phyloP scores from a whole-genome alignment of 2,113 vertebrate genomes.

The Cynocephalus volans region DNA sequence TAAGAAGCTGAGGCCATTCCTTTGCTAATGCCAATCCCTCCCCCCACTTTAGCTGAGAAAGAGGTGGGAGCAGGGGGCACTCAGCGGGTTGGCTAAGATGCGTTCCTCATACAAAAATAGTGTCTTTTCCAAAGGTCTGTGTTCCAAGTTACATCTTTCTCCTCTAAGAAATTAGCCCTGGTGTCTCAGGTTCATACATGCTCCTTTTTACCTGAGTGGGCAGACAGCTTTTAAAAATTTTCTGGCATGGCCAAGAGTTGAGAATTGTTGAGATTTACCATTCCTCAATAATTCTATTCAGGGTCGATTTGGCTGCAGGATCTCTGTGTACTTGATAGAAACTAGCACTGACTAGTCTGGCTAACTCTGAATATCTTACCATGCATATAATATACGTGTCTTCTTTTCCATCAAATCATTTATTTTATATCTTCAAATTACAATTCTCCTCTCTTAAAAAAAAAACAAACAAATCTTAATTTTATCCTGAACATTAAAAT shows the following conservation, averaged over 20 bases:
- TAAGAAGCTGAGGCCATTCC: neutral
- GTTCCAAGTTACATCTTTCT: neutral
- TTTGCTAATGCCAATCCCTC: neutral
- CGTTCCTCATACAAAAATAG: neutral
- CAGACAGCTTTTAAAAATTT: neutral
- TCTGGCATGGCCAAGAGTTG: neutral
- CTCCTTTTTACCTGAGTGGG: neutral
- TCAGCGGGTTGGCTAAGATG: neutral
- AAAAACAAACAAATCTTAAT: constrained; percentile 20
- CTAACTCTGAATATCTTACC: neutral
- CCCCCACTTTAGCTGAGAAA: neutral
- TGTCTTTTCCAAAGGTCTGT: constrained; percentile 20
- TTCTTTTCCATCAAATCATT: neutral
- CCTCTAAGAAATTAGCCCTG: neutral
- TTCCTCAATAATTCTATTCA: neutral
- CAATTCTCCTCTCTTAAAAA: neutral
- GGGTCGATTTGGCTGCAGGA: neutral
- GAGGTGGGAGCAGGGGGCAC: too few species aligned
- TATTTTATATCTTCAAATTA: neutral
- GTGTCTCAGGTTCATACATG: neutral
- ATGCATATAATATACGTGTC: neutral
- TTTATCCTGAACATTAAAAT: constrained; percentile 34
- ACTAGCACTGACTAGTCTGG: neutral
- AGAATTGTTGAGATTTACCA: neutral
- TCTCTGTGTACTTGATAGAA: neutral